Base-by-base conservation (phyloP, 2,797 vertebrate species). In the Pyrrhura leucotis region DNA sequence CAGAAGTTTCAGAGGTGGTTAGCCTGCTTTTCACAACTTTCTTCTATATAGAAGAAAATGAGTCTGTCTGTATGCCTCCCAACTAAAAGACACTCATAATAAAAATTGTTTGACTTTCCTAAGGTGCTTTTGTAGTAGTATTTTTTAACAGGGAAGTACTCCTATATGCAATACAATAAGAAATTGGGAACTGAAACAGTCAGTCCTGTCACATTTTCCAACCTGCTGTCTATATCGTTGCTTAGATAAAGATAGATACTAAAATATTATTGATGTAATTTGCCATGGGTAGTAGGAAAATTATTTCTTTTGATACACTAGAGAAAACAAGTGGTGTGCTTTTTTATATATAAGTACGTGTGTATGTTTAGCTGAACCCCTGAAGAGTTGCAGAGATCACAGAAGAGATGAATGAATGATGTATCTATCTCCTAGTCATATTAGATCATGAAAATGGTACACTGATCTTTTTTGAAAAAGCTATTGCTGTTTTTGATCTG, bases 261-360 rank as follows among this genome's bases (percentile, higher is more conserved):
- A 91, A 91, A 86, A 88, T 92, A 51, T 72, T 75, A 62, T 23
- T 91, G 71, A 54, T 94, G 50, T 74, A 63, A 90, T 95, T 79
- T 95, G 39, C 53, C 31, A 29, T 45, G 31, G 53, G 7, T 66
- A 90, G 47, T 50, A 86, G 62, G 31, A 92, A 96, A 73, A 71
- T 61, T 8, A 83, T 62, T 94, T 94, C 16, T 93, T 85, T 78
- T 75, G 28, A 37, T 90, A 33, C 39, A 91, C 86, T 83, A 68
- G 39, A 59, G 35, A 85, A 95, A 90, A 84, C 44, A 95, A 82
- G 45, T n/a, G 58, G 14, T 12, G 7, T 82, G 39, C 25, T 78
- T 89, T 75, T 68, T 67, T 62, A 78, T 79, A 90, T 67, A 20
- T 51, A 69, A 59, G 16, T 62, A 18, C 14, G 2, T 67, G 14